Evolutionary conservation across 2,888 invertebrate species (phyloP), one percentile per base, ranked within the genome.

Genomic region (Julus scanicus): DNA sequence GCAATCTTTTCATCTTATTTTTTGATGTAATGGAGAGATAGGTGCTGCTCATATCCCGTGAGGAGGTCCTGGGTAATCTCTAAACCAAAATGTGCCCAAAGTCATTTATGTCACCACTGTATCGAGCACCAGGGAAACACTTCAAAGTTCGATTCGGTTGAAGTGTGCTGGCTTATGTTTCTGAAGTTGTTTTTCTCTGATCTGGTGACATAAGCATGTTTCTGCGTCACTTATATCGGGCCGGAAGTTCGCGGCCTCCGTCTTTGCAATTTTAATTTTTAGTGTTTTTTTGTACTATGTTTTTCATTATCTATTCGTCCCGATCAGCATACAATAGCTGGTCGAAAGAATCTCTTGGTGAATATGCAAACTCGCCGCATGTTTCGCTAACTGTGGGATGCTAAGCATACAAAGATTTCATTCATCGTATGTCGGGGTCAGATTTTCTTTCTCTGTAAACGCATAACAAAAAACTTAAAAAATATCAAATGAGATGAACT

Each of bases 241-340:
- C 71, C 71, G 71, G 71, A 71, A 71, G 71, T 71, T 20, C 71
- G 20, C 71, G 29, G 20, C 71, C 29, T 71, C 71, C 20, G 29
- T 71, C 71, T 71, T 71, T 8, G 71, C 71, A 71, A 71, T 71
- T 17, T 5, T 29, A 71, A 71, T 71, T 71, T 71, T 9, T 9
- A 20, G 71, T 29, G 29, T 4, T 4, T 71, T 71, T 71, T 2
- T 71, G 4, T 4, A n/a, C 71, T n/a, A 5, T n/a, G n/a, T 57
- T 37, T 84, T 5, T 84, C 44, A 15, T 84, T 48, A 84, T 84
- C 48, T 40, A 40, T 84, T 84, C 84, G 15, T 39, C 40, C 48
- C 48, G n/a, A 84, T 84, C 84, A 84, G 40, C 84, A 84, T 84
- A 84, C 84, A 84, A 84, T 84, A 9, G 40, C 40, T 8, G 84